Evolutionary conservation across 92 coral and sea anemone genomes (phyloP).

Genomic region (Bergia puertoricense): DNA sequence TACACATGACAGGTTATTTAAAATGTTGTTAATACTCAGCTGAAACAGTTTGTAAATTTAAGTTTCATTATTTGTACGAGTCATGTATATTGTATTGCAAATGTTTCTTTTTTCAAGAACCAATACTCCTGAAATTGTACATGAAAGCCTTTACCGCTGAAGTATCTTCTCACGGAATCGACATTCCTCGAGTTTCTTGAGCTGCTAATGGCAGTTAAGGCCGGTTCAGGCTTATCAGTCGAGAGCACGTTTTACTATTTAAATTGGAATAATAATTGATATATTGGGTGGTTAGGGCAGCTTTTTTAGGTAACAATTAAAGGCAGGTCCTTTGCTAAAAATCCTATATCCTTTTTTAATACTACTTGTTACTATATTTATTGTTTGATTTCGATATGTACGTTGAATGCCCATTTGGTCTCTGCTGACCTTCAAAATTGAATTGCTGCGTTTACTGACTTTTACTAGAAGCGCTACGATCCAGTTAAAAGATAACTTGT

Average conservation of each 20-base stretch:
- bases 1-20: not conserved
- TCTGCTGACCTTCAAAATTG: not conserved
- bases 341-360: not conserved
- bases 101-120: not conserved
- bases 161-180: not conserved
- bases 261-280: not conserved
- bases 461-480: not conserved
- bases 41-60: not conserved
- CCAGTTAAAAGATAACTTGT: not conserved
- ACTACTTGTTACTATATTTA: not conserved
- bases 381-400: not conserved
- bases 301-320: constrained; percentile 7
- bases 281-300: not conserved
- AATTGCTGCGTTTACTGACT: not conserved
- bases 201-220: too few species aligned
- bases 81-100: not conserved
- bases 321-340: constrained; percentile 40
- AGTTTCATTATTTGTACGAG: not conserved
- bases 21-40: constrained; percentile 4
- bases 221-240: not conserved
- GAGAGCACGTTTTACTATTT: not conserved
- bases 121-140: not conserved
- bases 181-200: not conserved
- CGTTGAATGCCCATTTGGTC: not conserved
- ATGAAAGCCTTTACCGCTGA: not conserved